Percentiles rank a stretch among this genome's conserved stretches.
Evolutionary conservation across 2,113 vertebrate genomes (phyloP).

Genomic region (Laticauda laticaudata): DNA sequence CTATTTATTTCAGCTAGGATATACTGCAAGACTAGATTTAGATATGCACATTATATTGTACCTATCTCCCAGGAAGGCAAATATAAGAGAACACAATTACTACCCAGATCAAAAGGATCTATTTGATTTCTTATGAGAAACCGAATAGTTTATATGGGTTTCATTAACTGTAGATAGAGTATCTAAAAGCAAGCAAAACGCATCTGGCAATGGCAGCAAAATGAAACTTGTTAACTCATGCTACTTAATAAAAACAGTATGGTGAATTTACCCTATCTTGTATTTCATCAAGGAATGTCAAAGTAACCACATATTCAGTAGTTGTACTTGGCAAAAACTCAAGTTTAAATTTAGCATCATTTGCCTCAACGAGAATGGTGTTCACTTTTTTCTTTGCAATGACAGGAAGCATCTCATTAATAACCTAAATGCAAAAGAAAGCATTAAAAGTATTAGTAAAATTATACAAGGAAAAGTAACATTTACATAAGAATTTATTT

Average conservation of each 20-base stretch:
- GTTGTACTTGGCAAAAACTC: conserved; percentile 72
- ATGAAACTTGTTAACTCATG: background rate
- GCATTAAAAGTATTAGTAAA: background rate
- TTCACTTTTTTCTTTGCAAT: conserved; percentile 79
- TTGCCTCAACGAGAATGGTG: conserved; percentile 73
- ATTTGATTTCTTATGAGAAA: background rate
- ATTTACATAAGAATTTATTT: background rate
- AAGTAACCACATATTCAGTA: conserved; percentile 74
- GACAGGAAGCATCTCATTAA: conserved; percentile 74
- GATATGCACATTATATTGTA: background rate
- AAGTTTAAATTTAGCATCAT: conserved; percentile 79
- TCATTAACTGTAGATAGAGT: background rate
- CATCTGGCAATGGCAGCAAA: background rate
- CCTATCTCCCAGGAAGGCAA: background rate
- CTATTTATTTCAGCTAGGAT: background rate
- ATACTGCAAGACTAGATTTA: background rate
- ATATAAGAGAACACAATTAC: background rate
- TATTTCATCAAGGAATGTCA: conserved; percentile 82
- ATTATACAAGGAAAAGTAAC: background rate
- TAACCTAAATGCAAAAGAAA: conserved; percentile 66
- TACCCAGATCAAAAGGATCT: background rate
- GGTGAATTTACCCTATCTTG: conserved; percentile 75
- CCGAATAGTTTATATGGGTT: background rate
- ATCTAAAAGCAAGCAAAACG: background rate
- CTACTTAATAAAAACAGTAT: background rate